Base-by-base conservation (phyloP, 2,888 invertebrate genomes). In the Agriopis leucophaearia region DNA sequence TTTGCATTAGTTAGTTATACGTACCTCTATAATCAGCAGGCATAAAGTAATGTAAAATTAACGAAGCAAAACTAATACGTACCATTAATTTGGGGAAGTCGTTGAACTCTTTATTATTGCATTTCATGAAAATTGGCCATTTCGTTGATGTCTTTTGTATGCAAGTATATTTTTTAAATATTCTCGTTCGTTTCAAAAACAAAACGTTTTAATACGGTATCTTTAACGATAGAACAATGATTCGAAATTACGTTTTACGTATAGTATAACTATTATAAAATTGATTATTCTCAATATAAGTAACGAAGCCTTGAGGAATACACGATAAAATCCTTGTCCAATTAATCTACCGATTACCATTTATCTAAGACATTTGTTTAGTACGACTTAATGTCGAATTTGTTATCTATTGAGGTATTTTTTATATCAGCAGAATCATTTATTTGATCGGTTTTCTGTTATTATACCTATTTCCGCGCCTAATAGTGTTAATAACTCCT, bases 351-450 rank as follows among this genome's bases (percentile, higher is more conserved):
- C 36, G 48, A 73, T 72, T 74, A 65, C 51, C 36, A 66, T 71
- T 75, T 78, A 81, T 79, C 70, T 74, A 16, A 35, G 57, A 71
- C 65, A 78, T 80, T 77, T 72, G 62, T 78, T 78, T 76, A 38
- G 62, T 65, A 60, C 47, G 61, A 64, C 52, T 64, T 61, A 63
- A 40, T 58, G 65, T 72, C 68, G 59, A 47, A 27, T 68, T 69
- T 63, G 73, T 38, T 54, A 54, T 55, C 71, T 80, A 76, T 75
- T 64, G 55, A 62, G 36, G 48, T 61, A 59, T 61, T 78, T 75
- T 63, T 59, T 66, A 68, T 70, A 73, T 74, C 50, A n/a, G 59
- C 47, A 50, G 8, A 62, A 73, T 63, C 68, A 70, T 40, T 16
- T 13, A 48, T 48, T 48, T 3, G 27, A 57, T 60, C 62, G 16